Percentiles rank a stretch among this genome's conserved stretches.
Conservation (phyloP, 2,888 invertebrate genomes). For the Thereva unica region DNA sequence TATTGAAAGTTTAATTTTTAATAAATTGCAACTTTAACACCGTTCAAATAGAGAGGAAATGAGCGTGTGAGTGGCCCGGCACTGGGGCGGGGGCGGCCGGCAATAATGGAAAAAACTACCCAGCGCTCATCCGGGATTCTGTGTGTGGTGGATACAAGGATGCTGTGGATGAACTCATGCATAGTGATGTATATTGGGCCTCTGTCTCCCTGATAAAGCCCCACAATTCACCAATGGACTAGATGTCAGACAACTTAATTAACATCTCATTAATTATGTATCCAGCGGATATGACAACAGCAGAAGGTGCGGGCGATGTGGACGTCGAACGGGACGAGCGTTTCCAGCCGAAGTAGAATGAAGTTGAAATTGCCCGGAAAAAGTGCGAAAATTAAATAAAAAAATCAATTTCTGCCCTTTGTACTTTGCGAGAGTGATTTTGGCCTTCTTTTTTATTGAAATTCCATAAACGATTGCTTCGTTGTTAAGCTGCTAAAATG, state of each 20-base stretch:
- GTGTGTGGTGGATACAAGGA: neutral
- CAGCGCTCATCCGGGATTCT: neutral
- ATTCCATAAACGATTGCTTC: too few species aligned
- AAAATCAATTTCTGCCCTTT: too few species aligned
- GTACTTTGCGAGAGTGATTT: too few species aligned
- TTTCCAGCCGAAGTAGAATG: too few species aligned
- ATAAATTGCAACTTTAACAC: constrained; percentile 28
- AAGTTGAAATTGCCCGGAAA: too few species aligned
- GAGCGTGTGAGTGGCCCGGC: neutral
- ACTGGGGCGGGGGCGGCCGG: neutral
- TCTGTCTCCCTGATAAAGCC: neutral
- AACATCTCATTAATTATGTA: constrained; percentile 37
- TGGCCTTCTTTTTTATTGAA: too few species aligned
- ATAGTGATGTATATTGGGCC: neutral
- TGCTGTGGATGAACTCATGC: constrained; percentile 12
- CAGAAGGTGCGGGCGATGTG: neutral
- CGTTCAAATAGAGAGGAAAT: neutral
- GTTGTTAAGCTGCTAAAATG: too few species aligned
- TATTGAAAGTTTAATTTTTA: constrained; percentile 30
- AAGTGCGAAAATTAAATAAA: too few species aligned
- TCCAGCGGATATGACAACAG: constrained; percentile 24
- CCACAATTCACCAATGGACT: constrained; percentile 26
- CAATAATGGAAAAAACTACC: neutral
- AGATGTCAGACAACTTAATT: constrained; percentile 36
- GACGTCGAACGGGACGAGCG: neutral